Evolutionary conservation across 2,888 invertebrate genomes (phyloP).

Genomic region (Apamea monoglypha): DNA sequence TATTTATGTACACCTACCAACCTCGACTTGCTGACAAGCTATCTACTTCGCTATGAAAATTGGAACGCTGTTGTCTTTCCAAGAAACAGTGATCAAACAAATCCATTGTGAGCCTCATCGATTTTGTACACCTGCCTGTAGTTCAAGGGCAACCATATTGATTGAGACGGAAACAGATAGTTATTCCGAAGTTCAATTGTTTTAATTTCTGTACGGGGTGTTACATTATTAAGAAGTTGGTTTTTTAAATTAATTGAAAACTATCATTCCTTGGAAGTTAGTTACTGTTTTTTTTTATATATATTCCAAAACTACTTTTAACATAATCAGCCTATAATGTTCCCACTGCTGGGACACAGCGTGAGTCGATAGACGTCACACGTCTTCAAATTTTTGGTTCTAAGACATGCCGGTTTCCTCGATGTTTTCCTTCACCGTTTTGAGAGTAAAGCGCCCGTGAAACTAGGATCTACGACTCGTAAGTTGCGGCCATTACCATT

Average conservation of each 20-base stretch:
- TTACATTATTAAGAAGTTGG: not conserved
- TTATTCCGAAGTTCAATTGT: not conserved
- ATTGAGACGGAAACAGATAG: constrained; percentile 1
- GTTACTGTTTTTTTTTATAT: not conserved
- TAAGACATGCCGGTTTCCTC: not conserved
- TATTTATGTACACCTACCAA: not conserved
- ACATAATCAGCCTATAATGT: too few species aligned
- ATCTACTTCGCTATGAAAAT: constrained; percentile 32
- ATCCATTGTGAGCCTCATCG: constrained; percentile 45
- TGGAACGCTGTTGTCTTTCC: constrained; percentile 14
- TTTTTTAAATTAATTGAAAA: not conserved
- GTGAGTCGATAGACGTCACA: not conserved
- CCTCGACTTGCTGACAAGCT: constrained; percentile 4
- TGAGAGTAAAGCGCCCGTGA: not conserved
- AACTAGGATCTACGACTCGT: not conserved
- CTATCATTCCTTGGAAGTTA: not conserved
- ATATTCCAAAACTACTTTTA: too few species aligned
- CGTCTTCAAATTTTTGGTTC: not conserved
- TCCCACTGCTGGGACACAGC: too few species aligned
- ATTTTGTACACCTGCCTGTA: constrained; percentile 22
- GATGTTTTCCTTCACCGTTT: not conserved
- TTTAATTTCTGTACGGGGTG: not conserved
- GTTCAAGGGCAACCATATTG: constrained; percentile 50
- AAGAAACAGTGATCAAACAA: constrained; percentile 31
- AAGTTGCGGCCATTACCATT: not conserved